Percentiles rank a stretch among this genome's conserved stretches.
Conservation (phyloP, 2,797 vertebrate genomes). For the Acanthurus leucopareius region DNA sequence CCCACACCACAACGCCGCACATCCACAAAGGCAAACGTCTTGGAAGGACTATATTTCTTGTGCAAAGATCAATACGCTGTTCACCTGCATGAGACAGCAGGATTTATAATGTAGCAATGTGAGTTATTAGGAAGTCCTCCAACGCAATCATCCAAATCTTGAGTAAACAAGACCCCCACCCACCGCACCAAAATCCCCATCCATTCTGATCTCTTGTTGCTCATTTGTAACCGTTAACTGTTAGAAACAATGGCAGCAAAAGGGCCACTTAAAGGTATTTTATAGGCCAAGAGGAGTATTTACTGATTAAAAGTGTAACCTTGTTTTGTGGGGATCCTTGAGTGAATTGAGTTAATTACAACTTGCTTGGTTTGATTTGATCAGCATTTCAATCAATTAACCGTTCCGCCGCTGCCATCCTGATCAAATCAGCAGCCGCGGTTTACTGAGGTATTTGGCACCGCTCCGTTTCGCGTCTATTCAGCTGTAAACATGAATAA, state of each 20-base stretch:
- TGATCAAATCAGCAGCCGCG: conserved; percentile 38
- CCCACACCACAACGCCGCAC: conserved; percentile 54
- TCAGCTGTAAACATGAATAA: neutral
- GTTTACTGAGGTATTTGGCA: neutral
- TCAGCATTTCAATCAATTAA: conserved; percentile 38
- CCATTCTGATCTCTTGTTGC: neutral
- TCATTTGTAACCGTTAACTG: conserved; percentile 2
- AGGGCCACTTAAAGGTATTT: neutral
- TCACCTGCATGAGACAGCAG: conserved; percentile 64
- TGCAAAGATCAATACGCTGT: conserved; percentile 78
- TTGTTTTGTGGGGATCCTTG: conserved; percentile 8
- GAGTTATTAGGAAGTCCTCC: conserved; percentile 66
- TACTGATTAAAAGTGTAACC: conserved; percentile 18
- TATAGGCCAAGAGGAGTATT: neutral
- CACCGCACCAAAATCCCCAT: neutral
- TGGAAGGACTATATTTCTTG: conserved; percentile 72
- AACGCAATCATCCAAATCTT: conserved; percentile 24
- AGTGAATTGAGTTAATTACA: conserved; percentile 30
- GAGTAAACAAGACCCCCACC: conserved; percentile 26
- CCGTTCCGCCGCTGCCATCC: conserved; percentile 19
- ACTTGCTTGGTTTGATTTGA: conserved; percentile 34
- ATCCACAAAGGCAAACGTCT: conserved; percentile 68
- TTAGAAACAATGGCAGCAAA: neutral
- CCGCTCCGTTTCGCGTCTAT: neutral
- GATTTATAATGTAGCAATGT: conserved; percentile 71